Percentiles rank a stretch among this genome's conserved stretches.
phyloP scores from a whole-genome alignment of 2,113 vertebrate species.

The Mus spicilegus region DNA sequence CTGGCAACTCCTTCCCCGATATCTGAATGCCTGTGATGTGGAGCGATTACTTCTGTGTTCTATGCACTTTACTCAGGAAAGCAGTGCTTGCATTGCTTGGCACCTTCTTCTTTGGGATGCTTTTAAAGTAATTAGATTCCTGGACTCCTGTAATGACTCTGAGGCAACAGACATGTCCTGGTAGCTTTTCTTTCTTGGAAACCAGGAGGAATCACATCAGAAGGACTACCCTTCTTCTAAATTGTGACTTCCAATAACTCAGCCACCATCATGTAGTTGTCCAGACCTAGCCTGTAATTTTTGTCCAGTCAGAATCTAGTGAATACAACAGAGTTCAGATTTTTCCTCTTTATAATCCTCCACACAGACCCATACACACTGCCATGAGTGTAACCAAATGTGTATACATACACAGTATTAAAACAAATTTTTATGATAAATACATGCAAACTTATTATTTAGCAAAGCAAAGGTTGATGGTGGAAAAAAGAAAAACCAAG shows the following conservation, averaged over 20 bases:
- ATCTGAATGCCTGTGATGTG: not conserved
- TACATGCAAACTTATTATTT: too few species aligned
- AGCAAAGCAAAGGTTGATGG: too few species aligned
- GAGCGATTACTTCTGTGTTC: not conserved
- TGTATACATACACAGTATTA: too few species aligned
- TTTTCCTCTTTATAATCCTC: not conserved
- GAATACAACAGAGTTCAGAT: not conserved
- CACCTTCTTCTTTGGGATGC: not conserved
- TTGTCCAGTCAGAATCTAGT: not conserved
- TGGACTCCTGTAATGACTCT: not conserved
- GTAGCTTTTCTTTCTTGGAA: not conserved
- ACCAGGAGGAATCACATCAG: not conserved
- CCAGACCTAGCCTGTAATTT: accelerated
- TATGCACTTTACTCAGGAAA: not conserved
- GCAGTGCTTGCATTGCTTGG: not conserved
- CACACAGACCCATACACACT: too few species aligned
- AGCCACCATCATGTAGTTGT: not conserved
- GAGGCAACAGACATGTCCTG: not conserved
- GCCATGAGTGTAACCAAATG: too few species aligned
- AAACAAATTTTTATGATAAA: too few species aligned
- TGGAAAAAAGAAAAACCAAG: too few species aligned
- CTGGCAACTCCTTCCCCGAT: not conserved
- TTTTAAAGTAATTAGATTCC: not conserved
- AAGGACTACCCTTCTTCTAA: not conserved
- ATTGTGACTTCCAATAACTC: not conserved